Base-by-base conservation (phyloP, 2,888 invertebrate genomes). In the Andrena flavipes region DNA sequence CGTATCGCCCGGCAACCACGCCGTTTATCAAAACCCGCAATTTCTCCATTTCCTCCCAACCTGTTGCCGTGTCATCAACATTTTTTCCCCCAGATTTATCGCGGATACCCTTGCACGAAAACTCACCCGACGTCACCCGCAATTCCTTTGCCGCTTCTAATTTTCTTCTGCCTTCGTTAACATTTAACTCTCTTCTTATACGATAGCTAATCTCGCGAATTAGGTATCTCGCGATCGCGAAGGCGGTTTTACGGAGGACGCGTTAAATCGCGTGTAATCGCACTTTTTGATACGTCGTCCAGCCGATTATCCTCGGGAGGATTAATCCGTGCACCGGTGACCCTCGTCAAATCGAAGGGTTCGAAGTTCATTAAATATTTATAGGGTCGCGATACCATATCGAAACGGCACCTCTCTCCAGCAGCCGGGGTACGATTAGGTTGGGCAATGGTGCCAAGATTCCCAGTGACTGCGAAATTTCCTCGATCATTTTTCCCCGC, bases 271-370 rank as follows among this genome's bases (percentile, higher is more conserved):
- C 60, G 65, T 26, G 67, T 73, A 71, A 83, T 80, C 70, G 72
- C 77, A 80, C 77, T 78, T 59, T 78, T 76, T 80, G 74, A 70
- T 77, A 77, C 74, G 62, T 63, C 72, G 63, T 7, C 60, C 62
- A 2, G 59, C 63, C 68, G 84, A 88, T 88, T 80, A 88, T 85
- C 82, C 83, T 49, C 51, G 49, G 59, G 42, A 76, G 83, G 80
- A 84, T 79, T 87, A 88, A 87, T 85, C 76, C 79, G 76, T 60
- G 33, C 33, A 70, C 7, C 75, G 74, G 72, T 80, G 88, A 87
- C 89, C 88, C 89, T 88, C 78, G 88, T 88, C 89, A 86, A 72
- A 82, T 81, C 77, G 76, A 81, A 82, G 81, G 84, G 86, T 80
- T 74, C 65, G 59, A 49, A 64, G 49, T 82, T 89, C 86, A 83